Percentiles rank a stretch among this genome's conserved stretches.
Evolutionary conservation across 1,140 invertebrate species (phyloP).

Genomic region (Drosophila nigrodunni): DNA sequence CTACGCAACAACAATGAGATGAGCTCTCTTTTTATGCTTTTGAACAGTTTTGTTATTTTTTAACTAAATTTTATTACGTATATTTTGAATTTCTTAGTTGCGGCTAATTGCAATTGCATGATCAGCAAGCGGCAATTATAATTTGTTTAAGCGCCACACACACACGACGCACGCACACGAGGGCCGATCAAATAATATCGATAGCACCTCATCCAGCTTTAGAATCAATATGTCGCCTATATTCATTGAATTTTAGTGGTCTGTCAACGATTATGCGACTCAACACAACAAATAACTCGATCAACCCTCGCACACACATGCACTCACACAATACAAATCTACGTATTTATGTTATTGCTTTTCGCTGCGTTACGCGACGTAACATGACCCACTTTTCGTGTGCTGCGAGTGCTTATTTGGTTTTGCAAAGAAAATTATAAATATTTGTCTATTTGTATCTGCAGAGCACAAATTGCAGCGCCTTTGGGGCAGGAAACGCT

Average conservation of each 20-base stretch:
- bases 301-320: conserved; percentile 5
- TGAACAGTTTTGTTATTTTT: conserved; percentile 70
- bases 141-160: conserved; percentile 51
- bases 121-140: conserved; percentile 64
- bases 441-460: conserved; percentile 74
- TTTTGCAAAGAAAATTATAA: conserved; percentile 42
- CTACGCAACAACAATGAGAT: conserved; percentile 47
- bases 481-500: conserved; percentile 60
- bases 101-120: conserved; percentile 77
- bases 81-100: conserved; percentile 63
- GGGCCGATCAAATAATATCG: not conserved
- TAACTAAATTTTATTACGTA: conserved; percentile 56
- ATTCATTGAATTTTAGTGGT: not conserved
- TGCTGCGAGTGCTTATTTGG: conserved; percentile 55
- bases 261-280: not conserved
- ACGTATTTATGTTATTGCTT: conserved; percentile 27
- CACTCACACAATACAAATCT: no score
- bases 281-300: not conserved
- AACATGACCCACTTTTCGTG: conserved; percentile 75
- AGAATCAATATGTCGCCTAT: not conserved
- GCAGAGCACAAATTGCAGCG: conserved; percentile 63
- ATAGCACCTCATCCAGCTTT: not conserved
- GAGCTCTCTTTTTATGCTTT: conserved; percentile 46
- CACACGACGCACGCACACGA: conserved; percentile 10
- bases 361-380: conserved; percentile 63